These are phyloP conservation scores for Anguilla obscura DNA, from an alignment of 2,797 vertebrate genomes.

Conservation along the genomic window DNA sequence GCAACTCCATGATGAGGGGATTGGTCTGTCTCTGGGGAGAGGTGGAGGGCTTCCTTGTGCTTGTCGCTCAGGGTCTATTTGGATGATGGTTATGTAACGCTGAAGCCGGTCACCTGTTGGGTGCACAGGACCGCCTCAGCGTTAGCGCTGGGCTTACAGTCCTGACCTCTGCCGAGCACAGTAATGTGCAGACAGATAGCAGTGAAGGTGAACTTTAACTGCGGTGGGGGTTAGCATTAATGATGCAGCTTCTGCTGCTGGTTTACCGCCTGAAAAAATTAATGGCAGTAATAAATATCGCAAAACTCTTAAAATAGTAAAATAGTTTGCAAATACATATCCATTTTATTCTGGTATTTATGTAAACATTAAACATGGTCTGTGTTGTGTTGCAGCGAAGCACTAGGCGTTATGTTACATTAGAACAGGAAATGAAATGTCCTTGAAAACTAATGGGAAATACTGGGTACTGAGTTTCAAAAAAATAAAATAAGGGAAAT, in stretches of 20 bases:
- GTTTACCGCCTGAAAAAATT: not conserved
- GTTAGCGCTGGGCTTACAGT: not conserved
- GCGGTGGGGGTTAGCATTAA: not conserved
- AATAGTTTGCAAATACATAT: not conserved
- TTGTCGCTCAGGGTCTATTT: not conserved
- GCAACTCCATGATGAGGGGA: conserved; percentile 28
- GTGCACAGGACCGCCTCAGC: not conserved
- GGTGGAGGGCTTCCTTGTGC: not conserved
- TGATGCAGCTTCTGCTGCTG: not conserved
- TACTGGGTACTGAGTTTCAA: too few relatives aligned
- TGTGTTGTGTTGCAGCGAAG: not conserved
- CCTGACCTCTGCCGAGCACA: not conserved
- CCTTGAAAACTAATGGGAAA: too few relatives aligned
- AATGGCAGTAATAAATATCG: not conserved
- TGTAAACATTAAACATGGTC: not conserved
- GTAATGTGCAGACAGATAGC: not conserved
- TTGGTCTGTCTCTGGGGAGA: not conserved
- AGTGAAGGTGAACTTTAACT: not conserved
- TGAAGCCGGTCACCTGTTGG: conserved; percentile 12
- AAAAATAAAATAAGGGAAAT: not conserved
- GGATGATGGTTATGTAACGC: conserved; percentile 5
- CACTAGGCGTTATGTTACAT: too few relatives aligned
- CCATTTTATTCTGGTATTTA: not conserved
- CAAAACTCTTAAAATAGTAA: not conserved
- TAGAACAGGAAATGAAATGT: too few relatives aligned